Conservation (phyloP, 2,113 vertebrate genomes). For the Pyxicephalus adspersus region DNA sequence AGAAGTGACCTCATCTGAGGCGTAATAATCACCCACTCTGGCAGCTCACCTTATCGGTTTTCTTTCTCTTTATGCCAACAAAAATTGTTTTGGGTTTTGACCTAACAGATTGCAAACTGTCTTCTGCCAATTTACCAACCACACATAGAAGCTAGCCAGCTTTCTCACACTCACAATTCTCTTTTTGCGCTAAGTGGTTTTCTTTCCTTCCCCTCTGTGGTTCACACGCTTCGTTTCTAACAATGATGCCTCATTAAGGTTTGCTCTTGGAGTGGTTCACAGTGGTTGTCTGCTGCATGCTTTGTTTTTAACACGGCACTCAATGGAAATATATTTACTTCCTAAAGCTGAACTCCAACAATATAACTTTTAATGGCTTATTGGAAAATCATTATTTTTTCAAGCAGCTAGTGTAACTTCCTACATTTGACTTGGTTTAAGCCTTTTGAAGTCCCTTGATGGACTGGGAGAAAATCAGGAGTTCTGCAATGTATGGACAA, state of each 20-base stretch:
- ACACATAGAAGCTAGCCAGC: rapidly evolving
- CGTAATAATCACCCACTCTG: background rate
- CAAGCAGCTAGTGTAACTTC: too few species aligned
- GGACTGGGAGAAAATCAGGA: too few species aligned
- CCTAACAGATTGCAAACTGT: rapidly evolving
- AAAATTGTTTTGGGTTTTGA: slow-evolving; percentile 12
- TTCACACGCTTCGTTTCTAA: background rate
- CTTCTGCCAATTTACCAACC: rapidly evolving
- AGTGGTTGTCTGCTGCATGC: background rate
- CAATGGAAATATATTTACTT: too few species aligned
- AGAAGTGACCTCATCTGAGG: rapidly evolving
- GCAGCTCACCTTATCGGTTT: background rate
- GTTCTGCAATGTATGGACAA: too few species aligned
- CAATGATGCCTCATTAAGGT: background rate
- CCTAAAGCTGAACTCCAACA: too few species aligned
- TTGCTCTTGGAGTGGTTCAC: background rate
- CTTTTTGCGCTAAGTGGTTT: background rate
- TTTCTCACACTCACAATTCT: background rate
- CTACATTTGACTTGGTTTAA: too few species aligned
- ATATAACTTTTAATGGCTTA: too few species aligned
- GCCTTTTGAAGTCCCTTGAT: too few species aligned
- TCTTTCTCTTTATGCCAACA: background rate
- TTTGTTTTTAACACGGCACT: background rate
- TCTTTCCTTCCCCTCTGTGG: background rate
- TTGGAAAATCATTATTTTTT: too few species aligned